phyloP scores from a whole-genome alignment of 2,113 vertebrate species.

The Lagopus leucura region DNA sequence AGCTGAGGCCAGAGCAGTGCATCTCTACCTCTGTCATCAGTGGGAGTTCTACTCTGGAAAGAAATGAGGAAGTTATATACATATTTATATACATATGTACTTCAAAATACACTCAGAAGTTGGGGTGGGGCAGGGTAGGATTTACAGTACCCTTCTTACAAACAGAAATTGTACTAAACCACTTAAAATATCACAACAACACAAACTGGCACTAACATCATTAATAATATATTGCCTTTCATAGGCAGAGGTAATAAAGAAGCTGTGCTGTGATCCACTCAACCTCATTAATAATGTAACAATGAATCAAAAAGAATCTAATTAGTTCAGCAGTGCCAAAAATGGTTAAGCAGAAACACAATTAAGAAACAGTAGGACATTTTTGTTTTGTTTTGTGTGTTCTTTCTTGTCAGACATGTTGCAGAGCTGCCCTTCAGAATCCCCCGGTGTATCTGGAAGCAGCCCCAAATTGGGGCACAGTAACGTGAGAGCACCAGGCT shows the following conservation, averaged over 20 bases:
- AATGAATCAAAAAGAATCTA: constrained; percentile 46
- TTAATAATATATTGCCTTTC: constrained; percentile 33
- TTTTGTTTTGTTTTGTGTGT: not conserved
- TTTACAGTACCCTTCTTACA: not conserved
- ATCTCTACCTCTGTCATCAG: not conserved
- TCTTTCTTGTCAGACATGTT: not conserved
- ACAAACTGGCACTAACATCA: not conserved
- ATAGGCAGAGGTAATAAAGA: constrained; percentile 10
- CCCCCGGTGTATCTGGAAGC: not conserved
- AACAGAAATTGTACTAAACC: constrained; percentile 12
- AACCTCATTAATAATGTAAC: not conserved
- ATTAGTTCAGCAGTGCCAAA: constrained; percentile 37
- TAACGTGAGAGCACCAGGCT: not conserved
- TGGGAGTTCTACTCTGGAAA: not conserved
- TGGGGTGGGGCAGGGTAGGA: not conserved
- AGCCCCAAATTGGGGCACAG: not conserved
- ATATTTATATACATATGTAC: not conserved
- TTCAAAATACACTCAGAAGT: not conserved
- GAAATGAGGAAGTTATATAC: not conserved
- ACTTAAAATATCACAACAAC: constrained; percentile 9
- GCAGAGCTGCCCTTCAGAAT: not conserved
- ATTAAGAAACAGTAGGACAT: constrained; percentile 26
- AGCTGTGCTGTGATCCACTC: not conserved
- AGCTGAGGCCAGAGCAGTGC: not conserved
- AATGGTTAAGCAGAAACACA: constrained; percentile 39